Conservation (phyloP, 2,888 invertebrate genomes). For the Pachymerium ferrugineum region DNA sequence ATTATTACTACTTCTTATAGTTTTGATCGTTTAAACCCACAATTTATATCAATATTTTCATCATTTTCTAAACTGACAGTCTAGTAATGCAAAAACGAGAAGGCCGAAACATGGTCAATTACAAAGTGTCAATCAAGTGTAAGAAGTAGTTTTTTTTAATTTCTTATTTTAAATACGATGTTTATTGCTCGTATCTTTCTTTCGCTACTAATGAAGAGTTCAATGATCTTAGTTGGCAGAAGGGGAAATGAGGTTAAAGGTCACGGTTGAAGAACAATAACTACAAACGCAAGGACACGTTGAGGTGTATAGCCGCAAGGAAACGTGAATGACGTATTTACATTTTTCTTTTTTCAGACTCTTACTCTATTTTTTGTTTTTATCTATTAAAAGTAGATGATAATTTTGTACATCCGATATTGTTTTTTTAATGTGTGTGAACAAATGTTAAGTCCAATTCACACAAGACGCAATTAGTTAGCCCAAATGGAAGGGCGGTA, state of each 20-base stretch:
- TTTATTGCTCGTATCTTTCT: not conserved
- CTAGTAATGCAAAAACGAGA: too few relatives aligned
- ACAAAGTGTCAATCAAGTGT: not conserved
- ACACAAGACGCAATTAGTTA: not conserved
- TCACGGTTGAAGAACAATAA: constrained; percentile 19
- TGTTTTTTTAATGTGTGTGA: not conserved
- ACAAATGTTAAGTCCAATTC: not conserved
- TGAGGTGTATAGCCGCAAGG: not conserved
- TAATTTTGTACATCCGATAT: not conserved
- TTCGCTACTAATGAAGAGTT: constrained; percentile 5
- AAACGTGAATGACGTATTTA: not conserved
- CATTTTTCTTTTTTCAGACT: not conserved
- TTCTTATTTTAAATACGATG: not conserved
- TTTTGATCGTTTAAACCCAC: too few relatives aligned
- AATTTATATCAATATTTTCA: too few relatives aligned
- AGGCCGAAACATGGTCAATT: too few relatives aligned
- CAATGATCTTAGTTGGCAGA: not conserved
- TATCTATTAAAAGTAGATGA: not conserved
- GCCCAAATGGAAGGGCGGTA: too few relatives aligned
- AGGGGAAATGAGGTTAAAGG: constrained; percentile 7
- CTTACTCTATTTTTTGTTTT: not conserved
- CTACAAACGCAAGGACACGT: constrained; percentile 7
- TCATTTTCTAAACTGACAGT: too few relatives aligned
- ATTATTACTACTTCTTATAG: too few relatives aligned
- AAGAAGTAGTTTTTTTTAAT: not conserved